Evolutionary conservation across 2,888 invertebrate genomes (phyloP).

Genomic region (Cephus sareptanus): DNA sequence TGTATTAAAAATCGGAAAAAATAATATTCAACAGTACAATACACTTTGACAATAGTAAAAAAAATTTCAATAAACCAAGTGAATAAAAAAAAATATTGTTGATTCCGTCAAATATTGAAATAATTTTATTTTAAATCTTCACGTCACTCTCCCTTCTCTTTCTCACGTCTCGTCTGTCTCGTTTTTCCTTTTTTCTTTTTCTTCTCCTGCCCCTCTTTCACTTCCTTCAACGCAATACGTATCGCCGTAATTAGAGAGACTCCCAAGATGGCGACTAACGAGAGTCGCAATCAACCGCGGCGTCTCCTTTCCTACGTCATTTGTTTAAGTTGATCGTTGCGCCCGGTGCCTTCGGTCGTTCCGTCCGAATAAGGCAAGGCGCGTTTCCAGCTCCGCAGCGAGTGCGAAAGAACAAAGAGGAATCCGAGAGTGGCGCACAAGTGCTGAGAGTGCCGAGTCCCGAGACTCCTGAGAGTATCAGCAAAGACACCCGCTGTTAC

Average conservation of each 20-base stretch:
- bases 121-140: no score
- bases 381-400: conserved; percentile 40
- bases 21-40: no score
- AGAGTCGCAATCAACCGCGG: conserved; percentile 29
- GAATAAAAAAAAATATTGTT: no score
- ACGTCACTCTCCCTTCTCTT: no score
- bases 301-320: conserved; percentile 39
- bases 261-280: conserved; percentile 28
- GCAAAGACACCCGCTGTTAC: conserved; percentile 37
- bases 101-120: no score
- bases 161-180: conserved; percentile 19
- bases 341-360: conserved; percentile 25
- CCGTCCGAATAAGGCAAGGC: conserved; percentile 44
- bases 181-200: conserved; percentile 18
- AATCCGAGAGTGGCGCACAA: conserved; percentile 23
- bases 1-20: no score
- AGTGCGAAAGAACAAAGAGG: conserved; percentile 57
- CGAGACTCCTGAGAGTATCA: neutral
- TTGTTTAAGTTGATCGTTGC: conserved; percentile 48
- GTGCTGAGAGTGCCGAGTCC: conserved; percentile 20
- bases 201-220: conserved; percentile 15
- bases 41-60: no score
- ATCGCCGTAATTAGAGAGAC: conserved; percentile 45
- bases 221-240: neutral
- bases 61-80: no score